Evolutionary conservation across 2,113 vertebrate genomes (phyloP), one percentile per base, ranked within the genome.

Genomic region (Laticauda colubrina): DNA sequence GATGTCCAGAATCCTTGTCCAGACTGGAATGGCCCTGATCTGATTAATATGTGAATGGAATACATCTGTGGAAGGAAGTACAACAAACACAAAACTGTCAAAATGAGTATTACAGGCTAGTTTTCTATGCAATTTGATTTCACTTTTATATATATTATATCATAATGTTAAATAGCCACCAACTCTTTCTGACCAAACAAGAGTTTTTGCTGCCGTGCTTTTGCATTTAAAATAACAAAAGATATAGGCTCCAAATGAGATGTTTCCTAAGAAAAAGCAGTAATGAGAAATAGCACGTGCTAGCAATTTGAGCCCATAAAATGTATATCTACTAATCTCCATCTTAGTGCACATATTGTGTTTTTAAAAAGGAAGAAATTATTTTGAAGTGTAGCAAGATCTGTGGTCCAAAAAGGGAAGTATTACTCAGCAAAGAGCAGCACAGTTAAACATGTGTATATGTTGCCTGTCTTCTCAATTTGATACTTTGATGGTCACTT

Each of bases 201-300:
- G 8, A 94, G 91, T 10, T 89, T 95, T 24, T 54, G 1, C 85
- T 81, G 94, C 92, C 26, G 57, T 94, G 64, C 69, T 94, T 92
- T 53, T 90, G 75, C 87, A 87, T 54, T 95, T 95, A 91, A 89
- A 95, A 94, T 88, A 93, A 57, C 64, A 90, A 93, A 86, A 88
- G 88, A 91, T 53, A 91, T 95, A 24, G 88, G 91, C 94, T 94
- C 92, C 92, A 89, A 89, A 91, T 92, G 45, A 45, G 45, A 95
- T 89, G 95, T 95, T 93, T 86, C 92, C 57, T 90, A 92, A 95
- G 94, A 93, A 54, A 92, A 95, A 89, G 94, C 39, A 26, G 21
- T 92, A 96, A 89, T 97, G 95, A 5, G 94, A 96, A 93, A 91
- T 85, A 92, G 95, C 94, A 91, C 95, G 94, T 97, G 81, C 95